Evolutionary conservation across 2,797 vertebrate species (phyloP).

Genomic region (Iguana delicatissima): DNA sequence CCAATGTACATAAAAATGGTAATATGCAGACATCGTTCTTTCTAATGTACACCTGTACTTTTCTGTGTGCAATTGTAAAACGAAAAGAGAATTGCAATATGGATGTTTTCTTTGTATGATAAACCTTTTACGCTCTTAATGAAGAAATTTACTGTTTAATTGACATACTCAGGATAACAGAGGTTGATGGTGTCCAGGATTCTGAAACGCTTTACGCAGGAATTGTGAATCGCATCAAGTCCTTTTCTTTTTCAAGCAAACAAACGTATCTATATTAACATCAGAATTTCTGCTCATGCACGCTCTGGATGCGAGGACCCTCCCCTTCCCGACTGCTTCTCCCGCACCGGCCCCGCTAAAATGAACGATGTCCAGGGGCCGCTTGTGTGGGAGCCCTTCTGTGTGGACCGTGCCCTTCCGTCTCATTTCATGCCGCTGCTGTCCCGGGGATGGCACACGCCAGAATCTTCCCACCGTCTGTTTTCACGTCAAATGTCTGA

Average conservation of each 20-base stretch:
- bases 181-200: constrained; percentile 86
- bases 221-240: constrained; percentile 76
- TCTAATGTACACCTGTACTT: constrained; percentile 81
- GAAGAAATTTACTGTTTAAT: constrained; percentile 89
- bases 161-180: constrained; percentile 98
- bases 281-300: constrained; percentile 74
- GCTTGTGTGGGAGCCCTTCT: background rate
- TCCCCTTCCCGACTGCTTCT: background rate
- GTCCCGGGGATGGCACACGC: constrained; percentile 63
- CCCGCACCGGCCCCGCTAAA: background rate
- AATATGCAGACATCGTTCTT: constrained; percentile 85
- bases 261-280: constrained; percentile 43
- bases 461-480: constrained; percentile 71
- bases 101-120: constrained; percentile 91
- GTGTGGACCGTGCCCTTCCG: constrained; percentile 19
- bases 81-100: constrained; percentile 84
- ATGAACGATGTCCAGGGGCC: background rate
- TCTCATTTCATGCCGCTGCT: constrained; percentile 74
- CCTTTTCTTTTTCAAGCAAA: constrained; percentile 51
- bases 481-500: constrained; percentile 62
- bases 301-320: constrained; percentile 32
- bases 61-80: constrained; percentile 88
- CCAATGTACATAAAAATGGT: constrained; percentile 85
- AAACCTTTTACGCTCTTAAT: constrained; percentile 90
- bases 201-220: constrained; percentile 81